phyloP scores from a whole-genome alignment of 2,888 invertebrate species.

The Euclidia mi region DNA sequence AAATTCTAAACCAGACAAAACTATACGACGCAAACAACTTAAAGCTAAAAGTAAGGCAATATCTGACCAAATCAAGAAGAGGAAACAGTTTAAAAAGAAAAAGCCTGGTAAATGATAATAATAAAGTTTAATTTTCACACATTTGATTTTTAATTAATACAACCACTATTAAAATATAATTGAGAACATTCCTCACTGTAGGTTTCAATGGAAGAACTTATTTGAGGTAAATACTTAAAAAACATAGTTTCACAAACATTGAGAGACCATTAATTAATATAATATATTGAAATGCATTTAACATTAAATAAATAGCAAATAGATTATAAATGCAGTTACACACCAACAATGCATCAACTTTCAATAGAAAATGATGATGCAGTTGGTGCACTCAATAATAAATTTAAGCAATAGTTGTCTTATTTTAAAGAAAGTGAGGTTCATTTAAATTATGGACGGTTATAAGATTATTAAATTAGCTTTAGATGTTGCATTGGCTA shows the following conservation, averaged over 20 bases:
- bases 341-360: no score
- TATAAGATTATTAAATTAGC: neutral
- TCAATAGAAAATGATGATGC: no score
- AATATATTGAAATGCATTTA: no score
- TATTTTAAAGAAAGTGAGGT: neutral
- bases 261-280: neutral
- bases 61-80: constrained; percentile 85
- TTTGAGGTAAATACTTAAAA: constrained; percentile 17
- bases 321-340: no score
- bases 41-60: constrained; percentile 85
- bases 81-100: constrained; percentile 81
- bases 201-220: constrained; percentile 38
- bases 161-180: constrained; percentile 4
- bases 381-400: no score
- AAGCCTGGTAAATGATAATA: constrained; percentile 69
- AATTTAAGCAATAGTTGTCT: no score
- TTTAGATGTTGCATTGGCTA: no score
- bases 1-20: constrained; percentile 76
- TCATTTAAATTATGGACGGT: constrained; percentile 20
- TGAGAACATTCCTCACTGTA: constrained; percentile 7
- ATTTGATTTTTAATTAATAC: constrained; percentile 40
- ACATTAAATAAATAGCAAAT: no score
- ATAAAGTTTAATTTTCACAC: constrained; percentile 62
- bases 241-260: constrained; percentile 3
- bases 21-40: constrained; percentile 85